Percentiles rank a stretch among this genome's conserved stretches.
These are phyloP conservation scores for Epinotia nisella DNA, from an alignment of 2,888 invertebrate species.

Conservation along the genomic window DNA sequence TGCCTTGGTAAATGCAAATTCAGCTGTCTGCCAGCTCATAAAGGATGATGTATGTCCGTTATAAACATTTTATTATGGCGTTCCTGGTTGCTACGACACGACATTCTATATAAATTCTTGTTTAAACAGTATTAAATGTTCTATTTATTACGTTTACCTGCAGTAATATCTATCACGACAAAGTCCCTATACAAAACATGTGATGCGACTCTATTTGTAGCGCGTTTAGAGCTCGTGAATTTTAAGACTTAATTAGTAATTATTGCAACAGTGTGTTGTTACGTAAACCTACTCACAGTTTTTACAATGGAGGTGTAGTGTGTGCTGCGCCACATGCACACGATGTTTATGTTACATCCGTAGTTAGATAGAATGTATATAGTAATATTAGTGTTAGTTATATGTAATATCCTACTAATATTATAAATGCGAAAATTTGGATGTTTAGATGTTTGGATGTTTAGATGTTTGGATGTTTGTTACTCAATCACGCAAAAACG, in stretches of 20 bases:
- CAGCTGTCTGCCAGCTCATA: conserved; percentile 40
- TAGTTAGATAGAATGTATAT: too few species aligned
- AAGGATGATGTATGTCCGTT: conserved; percentile 41
- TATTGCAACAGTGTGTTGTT: background rate
- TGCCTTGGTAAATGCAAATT: conserved; percentile 40
- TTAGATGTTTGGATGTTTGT: too few species aligned
- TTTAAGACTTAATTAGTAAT: background rate
- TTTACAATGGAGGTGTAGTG: background rate
- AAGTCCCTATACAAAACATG: background rate
- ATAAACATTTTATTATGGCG: conserved; percentile 46
- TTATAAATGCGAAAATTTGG: too few species aligned
- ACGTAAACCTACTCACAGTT: background rate
- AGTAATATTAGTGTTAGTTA: too few species aligned
- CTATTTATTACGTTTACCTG: background rate
- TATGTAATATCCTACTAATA: too few species aligned
- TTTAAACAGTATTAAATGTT: conserved; percentile 60
- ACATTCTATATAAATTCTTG: conserved; percentile 58
- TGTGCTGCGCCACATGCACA: background rate
- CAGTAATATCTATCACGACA: background rate
- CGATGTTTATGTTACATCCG: too few species aligned
- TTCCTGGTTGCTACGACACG: conserved; percentile 46
- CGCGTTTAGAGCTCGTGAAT: background rate
- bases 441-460: too few species aligned
- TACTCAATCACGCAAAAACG: too few species aligned
- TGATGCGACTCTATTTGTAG: background rate